Base-by-base conservation (phyloP, 2,888 invertebrate genomes). In the Dimorphilus gyrociliatus region DNA sequence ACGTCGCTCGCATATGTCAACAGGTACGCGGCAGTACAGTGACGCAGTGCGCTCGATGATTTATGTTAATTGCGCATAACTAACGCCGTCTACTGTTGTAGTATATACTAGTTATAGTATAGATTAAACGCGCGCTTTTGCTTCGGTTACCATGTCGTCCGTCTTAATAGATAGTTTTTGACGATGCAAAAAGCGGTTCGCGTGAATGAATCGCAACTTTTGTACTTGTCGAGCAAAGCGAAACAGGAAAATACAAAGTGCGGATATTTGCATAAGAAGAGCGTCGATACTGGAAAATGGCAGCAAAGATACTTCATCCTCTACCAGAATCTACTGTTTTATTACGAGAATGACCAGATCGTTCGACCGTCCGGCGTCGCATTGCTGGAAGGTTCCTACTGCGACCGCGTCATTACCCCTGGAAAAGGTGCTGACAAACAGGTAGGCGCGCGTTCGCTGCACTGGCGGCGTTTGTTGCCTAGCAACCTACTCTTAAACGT, bases 241-340 rank as follows among this genome's bases (percentile, higher is more conserved):
- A 74, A 77, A 51, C 75, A 75, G 53, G 84, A 85, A 36, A 76
- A 78, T 55, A 73, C 75, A n/a, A 68, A 78, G 66, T 70, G 76
- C 32, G 84, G 85, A 29, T 78, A 78, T 60, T 69, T 85, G 38
- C 76, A 81, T 67, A 85, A 85, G 62, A 69, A 78, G 47, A 80
- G 79, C 30, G 75, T 79, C 1, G 82, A 84, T 56, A 78, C 74
- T 49, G 75, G 75, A 41, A 84, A 81, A 64, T 86, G 86, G 86
- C 82, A 84, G 58, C 53, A 60, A 24, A 44, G 64, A 13, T 66
- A 57, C 53, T 65, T 64, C 48, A 53, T 60, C 31, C 52, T 64
- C 37, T 73, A 71, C 21, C 72, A 85, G 79, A 86, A 86, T 64
- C 65, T 85, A 49, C 65, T 86, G 45, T 85, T 85, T 65, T 85